Conservation (phyloP, 1,140 invertebrate genomes). For the Pectinophora gossypiella region DNA sequence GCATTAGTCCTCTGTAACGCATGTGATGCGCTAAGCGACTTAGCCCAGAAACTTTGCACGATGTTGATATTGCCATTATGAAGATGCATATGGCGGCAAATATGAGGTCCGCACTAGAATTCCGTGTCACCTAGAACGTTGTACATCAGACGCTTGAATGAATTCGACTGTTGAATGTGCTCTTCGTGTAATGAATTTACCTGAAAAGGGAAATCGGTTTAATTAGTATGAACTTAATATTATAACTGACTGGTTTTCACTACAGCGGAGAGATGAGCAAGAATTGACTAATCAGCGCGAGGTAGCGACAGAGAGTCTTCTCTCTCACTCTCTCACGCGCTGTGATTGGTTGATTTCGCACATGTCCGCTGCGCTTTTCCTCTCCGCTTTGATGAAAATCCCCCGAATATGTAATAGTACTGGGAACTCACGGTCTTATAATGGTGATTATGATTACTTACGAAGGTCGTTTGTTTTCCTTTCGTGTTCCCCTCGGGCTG, state of each 20-base stretch:
- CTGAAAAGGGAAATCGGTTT: slow-evolving; percentile 70
- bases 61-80: too few species aligned
- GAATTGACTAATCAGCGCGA: too few species aligned
- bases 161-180: slow-evolving; percentile 92
- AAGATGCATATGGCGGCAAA: not conserved
- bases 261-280: too few species aligned
- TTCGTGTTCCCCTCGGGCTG: slow-evolving; percentile 36
- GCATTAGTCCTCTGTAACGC: not conserved
- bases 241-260: too few species aligned
- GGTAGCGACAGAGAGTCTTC: too few species aligned
- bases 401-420: too few species aligned
- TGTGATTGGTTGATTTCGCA: too few species aligned
- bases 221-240: too few species aligned
- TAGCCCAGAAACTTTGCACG: not conserved
- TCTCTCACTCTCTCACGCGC: too few species aligned
- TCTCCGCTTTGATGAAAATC: too few species aligned
- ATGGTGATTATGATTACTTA: slow-evolving; percentile 53
- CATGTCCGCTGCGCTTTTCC: too few species aligned
- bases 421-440: too few species aligned
- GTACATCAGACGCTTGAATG: slow-evolving; percentile 94
- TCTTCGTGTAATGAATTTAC: slow-evolving; percentile 80
- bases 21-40: not conserved
- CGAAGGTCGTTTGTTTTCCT: slow-evolving; percentile 68
- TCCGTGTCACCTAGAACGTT: slow-evolving; percentile 88
- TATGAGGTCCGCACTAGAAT: slow-evolving; percentile 76